These are phyloP conservation scores for Mastacembelus armatus DNA, from an alignment of 2,797 vertebrate genomes.

Conservation along the genomic window DNA sequence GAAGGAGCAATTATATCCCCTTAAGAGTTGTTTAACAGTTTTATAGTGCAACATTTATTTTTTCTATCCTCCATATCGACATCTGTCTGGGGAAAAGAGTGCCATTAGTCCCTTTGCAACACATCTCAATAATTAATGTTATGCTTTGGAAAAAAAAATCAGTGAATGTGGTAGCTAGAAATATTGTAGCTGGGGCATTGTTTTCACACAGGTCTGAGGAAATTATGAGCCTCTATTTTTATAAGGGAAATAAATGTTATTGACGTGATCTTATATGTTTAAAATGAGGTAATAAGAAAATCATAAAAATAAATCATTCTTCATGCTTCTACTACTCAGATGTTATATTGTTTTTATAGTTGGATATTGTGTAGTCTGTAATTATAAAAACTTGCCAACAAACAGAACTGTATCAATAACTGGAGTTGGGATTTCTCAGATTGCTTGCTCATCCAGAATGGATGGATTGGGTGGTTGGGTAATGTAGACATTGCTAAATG, in stretches of 20 bases:
- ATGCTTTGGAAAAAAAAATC: slow-evolving; percentile 69
- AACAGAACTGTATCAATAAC: slow-evolving; percentile 41
- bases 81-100: slow-evolving; percentile 76
- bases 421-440: background rate
- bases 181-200: slow-evolving; percentile 53
- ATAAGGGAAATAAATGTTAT: slow-evolving; percentile 40
- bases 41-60: slow-evolving; percentile 78
- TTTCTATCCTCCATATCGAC: slow-evolving; percentile 76
- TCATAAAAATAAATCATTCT: slow-evolving; percentile 54
- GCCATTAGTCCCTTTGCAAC: slow-evolving; percentile 68
- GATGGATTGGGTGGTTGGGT: background rate
- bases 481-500: background rate
- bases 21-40: slow-evolving; percentile 82
- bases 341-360: slow-evolving; percentile 34
- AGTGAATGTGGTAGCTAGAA: slow-evolving; percentile 59
- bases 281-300: slow-evolving; percentile 30
- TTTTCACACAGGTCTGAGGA: slow-evolving; percentile 49
- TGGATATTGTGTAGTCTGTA: slow-evolving; percentile 19
- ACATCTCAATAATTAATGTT: slow-evolving; percentile 75
- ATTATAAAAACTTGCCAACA: slow-evolving; percentile 34
- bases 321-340: slow-evolving; percentile 28
- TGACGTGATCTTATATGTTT: slow-evolving; percentile 42
- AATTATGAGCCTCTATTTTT: slow-evolving; percentile 49
- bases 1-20: slow-evolving; percentile 83
- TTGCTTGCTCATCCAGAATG: background rate